Evolutionary conservation across 2,888 invertebrate species (phyloP).

Genomic region (Crossocerus cetratus): DNA sequence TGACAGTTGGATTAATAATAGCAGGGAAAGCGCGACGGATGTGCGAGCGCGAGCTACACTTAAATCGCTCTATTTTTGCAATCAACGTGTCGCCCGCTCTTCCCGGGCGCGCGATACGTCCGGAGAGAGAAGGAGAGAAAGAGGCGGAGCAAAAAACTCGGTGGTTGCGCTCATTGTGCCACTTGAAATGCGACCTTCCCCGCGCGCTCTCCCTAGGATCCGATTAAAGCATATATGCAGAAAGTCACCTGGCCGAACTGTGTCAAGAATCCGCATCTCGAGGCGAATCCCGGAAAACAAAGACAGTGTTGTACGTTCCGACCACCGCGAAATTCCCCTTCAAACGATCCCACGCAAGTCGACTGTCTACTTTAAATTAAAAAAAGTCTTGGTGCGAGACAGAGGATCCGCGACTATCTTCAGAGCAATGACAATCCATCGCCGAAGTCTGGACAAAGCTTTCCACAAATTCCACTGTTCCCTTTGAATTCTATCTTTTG

Average conservation of each 20-base stretch:
- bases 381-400: no score
- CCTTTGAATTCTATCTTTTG: conserved; percentile 51
- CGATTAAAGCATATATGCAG: no score
- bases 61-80: background rate
- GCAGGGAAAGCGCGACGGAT: background rate
- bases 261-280: background rate
- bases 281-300: background rate
- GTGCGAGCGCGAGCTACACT: background rate
- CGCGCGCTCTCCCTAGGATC: no score
- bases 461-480: conserved; percentile 25
- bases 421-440: no score
- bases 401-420: no score
- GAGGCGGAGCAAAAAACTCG: background rate
- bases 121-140: conserved; percentile 30
- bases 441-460: background rate
- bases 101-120: conserved; percentile 38
- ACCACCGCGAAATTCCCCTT: no score
- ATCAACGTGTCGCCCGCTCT: background rate
- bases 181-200: no score
- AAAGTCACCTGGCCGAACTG: no score
- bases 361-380: no score
- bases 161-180: no score
- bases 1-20: conserved; percentile 55
- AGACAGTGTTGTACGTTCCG: no score
- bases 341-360: no score